phyloP scores from a whole-genome alignment of 1,140 invertebrate species.

The Megathymus violae region DNA sequence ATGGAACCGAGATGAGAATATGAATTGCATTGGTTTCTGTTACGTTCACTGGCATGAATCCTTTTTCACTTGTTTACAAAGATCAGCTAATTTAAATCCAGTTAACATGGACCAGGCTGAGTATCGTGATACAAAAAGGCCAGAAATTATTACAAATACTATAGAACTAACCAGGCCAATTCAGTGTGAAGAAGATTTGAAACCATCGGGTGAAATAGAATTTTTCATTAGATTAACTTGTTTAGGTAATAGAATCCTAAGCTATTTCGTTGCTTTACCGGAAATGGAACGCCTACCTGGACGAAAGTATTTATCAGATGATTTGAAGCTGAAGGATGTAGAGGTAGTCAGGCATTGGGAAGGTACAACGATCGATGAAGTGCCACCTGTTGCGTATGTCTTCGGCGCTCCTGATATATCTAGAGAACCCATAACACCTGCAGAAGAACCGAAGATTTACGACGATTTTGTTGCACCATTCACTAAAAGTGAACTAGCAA shows the following conservation, averaged over 20 bases:
- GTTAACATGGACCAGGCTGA: slow-evolving; percentile 69
- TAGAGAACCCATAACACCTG: slow-evolving; percentile 63
- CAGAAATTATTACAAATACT: slow-evolving; percentile 73
- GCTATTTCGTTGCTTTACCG: slow-evolving; percentile 70
- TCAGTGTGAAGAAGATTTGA: slow-evolving; percentile 75
- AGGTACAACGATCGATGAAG: slow-evolving; percentile 67
- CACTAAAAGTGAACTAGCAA: slow-evolving; percentile 66
- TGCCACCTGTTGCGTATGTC: slow-evolving; percentile 70
- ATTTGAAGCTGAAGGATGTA: slow-evolving; percentile 71
- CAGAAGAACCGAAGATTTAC: slow-evolving; percentile 57
- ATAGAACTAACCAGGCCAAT: slow-evolving; percentile 64
- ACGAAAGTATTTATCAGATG: slow-evolving; percentile 73
- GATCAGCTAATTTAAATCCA: slow-evolving; percentile 63
- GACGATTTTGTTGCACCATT: slow-evolving; percentile 73
- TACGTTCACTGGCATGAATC: slow-evolving; percentile 71
- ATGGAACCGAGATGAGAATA: slow-evolving; percentile 75
- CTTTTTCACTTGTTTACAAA: slow-evolving; percentile 68
- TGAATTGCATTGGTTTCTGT: slow-evolving; percentile 72
- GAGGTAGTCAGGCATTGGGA: slow-evolving; percentile 77
- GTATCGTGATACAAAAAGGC: slow-evolving; percentile 60
- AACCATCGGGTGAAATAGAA: slow-evolving; percentile 73
- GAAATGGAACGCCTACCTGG: slow-evolving; percentile 77
- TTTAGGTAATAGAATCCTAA: slow-evolving; percentile 70
- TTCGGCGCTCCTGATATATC: slow-evolving; percentile 73
- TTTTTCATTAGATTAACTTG: slow-evolving; percentile 71